Evolutionary conservation across 2,797 vertebrate genomes (phyloP).

Genomic region (Emydoidea blandingii): DNA sequence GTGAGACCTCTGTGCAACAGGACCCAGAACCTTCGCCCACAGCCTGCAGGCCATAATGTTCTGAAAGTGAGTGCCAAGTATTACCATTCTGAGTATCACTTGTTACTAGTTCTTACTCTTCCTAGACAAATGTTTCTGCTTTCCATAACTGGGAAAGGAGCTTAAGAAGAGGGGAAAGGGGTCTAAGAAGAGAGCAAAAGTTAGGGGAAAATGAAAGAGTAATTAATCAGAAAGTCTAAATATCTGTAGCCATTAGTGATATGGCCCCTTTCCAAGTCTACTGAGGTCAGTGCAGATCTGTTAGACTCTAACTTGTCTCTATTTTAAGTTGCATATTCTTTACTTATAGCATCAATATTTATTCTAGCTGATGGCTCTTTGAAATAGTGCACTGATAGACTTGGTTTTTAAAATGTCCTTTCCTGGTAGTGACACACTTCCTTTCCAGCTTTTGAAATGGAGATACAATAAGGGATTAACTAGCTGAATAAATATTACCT

Average conservation of each 20-base stretch:
- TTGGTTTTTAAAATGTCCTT: neutral
- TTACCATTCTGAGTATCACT: neutral
- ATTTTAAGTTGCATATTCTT: constrained; percentile 55
- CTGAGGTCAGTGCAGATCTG: constrained; percentile 12
- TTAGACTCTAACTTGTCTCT: neutral
- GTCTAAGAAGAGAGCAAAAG: neutral
- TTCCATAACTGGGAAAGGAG: neutral
- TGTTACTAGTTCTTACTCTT: neutral
- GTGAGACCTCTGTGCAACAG: neutral
- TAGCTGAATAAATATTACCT: neutral
- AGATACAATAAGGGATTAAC: constrained; percentile 3
- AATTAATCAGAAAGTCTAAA: neutral
- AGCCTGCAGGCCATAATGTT: neutral
- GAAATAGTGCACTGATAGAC: neutral
- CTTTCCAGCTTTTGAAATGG: constrained; percentile 20
- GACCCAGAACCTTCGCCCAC: neutral
- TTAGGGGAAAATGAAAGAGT: neutral
- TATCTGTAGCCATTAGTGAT: neutral
- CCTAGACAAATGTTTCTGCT: neutral
- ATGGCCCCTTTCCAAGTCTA: neutral
- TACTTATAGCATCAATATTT: constrained; percentile 62
- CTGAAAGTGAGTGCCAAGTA: neutral
- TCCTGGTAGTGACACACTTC: constrained; percentile 5
- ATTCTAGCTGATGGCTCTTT: constrained; percentile 27
- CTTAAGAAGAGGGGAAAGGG: neutral